phyloP scores from a whole-genome alignment of 2,797 vertebrate genomes.

The Falco columbarius region DNA sequence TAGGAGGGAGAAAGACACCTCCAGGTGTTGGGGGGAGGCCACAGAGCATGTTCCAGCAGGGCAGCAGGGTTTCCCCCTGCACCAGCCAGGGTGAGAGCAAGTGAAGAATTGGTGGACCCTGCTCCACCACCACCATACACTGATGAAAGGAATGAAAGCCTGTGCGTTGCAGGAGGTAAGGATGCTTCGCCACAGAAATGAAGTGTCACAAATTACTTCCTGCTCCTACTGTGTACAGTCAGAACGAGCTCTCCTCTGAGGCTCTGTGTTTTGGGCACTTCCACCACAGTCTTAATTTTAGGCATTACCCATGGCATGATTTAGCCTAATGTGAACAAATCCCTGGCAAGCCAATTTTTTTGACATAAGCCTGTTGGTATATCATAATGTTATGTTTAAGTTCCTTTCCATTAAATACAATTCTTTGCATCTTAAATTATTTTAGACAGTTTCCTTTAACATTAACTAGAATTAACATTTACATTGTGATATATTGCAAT shows the following conservation, averaged over 20 bases:
- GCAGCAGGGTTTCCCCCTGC: not conserved
- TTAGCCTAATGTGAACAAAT: not conserved
- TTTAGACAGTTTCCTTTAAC: not conserved
- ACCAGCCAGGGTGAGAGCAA: not conserved
- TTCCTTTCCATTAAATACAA: not conserved
- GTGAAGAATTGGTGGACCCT: not conserved
- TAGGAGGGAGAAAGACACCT: not conserved
- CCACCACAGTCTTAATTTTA: not conserved
- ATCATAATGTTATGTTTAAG: not conserved
- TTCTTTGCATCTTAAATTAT: constrained; percentile 17
- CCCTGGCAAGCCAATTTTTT: not conserved
- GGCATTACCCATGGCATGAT: not conserved
- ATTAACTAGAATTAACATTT: constrained; percentile 18
- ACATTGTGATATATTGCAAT: constrained; percentile 37
- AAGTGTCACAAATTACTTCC: not conserved
- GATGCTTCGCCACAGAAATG: not conserved
- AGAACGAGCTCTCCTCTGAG: not conserved
- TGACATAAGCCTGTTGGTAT: not conserved
- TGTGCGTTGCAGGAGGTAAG: not conserved
- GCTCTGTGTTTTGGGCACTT: not conserved
- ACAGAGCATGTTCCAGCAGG: not conserved
- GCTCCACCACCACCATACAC: fast-evolving
- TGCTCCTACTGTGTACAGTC: not conserved
- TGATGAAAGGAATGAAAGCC: not conserved
- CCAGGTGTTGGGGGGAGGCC: not conserved